phyloP scores from a whole-genome alignment of 2,888 invertebrate species.

The Drosophila borborema region DNA sequence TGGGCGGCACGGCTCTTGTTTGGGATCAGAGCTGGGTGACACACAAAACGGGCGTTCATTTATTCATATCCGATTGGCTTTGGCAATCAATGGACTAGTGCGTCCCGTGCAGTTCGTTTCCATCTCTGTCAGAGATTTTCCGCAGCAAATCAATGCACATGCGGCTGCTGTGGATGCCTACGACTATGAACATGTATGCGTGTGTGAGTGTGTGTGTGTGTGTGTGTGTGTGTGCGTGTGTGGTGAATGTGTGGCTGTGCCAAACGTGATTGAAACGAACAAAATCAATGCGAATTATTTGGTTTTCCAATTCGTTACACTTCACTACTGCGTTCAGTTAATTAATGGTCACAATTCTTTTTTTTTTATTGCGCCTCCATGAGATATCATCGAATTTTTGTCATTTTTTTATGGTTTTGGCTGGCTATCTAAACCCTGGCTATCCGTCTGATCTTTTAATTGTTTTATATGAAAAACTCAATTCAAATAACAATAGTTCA shows the following conservation, averaged over 20 bases:
- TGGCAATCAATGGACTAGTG: conserved; percentile 75
- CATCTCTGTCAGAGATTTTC: conserved; percentile 60
- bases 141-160: conserved; percentile 72
- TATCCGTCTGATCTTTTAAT: conserved; percentile 49
- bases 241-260: conserved; percentile 29
- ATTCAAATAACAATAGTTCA: conserved; percentile 64
- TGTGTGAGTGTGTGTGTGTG: background rate
- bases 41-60: conserved; percentile 60
- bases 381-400: background rate
- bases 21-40: conserved; percentile 33
- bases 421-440: conserved; percentile 23
- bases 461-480: conserved; percentile 58
- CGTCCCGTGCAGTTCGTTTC: conserved; percentile 45
- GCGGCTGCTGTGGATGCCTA: conserved; percentile 53
- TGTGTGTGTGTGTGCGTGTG: background rate
- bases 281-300: conserved; percentile 80
- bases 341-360: conserved; percentile 56
- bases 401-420: background rate
- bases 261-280: conserved; percentile 67
- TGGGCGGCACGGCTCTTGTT: conserved; percentile 13
- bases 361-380: conserved; percentile 8
- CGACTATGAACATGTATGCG: conserved; percentile 1
- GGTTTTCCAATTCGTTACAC: conserved; percentile 80
- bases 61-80: conserved; percentile 77
- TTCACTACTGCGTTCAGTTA: conserved; percentile 70